Conservation (phyloP, 2,888 invertebrate genomes). For the Troides oblongomaculatus region DNA sequence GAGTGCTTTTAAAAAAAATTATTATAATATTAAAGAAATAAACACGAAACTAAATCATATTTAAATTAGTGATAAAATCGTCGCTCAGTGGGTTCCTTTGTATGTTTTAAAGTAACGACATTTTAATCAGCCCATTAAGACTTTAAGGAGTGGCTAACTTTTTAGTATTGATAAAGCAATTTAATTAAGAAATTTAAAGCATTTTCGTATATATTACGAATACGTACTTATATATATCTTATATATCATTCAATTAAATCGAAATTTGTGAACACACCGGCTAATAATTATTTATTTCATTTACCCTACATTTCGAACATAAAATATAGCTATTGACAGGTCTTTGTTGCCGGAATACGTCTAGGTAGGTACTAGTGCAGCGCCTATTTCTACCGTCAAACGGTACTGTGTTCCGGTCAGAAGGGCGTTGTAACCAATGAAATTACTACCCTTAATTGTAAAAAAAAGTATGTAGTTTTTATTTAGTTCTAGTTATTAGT, state of each 20-base stretch:
- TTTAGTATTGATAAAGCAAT: neutral
- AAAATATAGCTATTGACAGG: neutral
- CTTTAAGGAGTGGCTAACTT: slow-evolving; percentile 8
- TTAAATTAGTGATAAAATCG: slow-evolving; percentile 26
- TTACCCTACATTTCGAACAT: neutral
- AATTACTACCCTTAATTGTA: neutral
- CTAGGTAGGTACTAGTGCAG: no score
- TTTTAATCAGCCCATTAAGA: slow-evolving; percentile 18
- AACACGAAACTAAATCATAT: slow-evolving; percentile 30
- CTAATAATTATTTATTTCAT: no score
- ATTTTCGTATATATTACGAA: neutral
- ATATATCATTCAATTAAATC: no score
- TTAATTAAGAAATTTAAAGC: neutral
- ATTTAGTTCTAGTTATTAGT: no score
- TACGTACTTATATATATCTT: neutral
- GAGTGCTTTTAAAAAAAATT: slow-evolving; percentile 23
- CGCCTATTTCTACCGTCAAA: no score
- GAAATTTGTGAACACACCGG: no score
- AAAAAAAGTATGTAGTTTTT: no score
- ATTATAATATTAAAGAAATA: slow-evolving; percentile 25
- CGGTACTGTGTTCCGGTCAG: neutral
- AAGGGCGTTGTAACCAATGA: no score
- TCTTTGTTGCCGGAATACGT: no score
- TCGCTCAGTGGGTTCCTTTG: slow-evolving; percentile 22
- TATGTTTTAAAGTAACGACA: slow-evolving; percentile 10